These are phyloP conservation scores for Neosalanx taihuensis DNA, from an alignment of 2,797 vertebrate species.

Conservation along the genomic window DNA sequence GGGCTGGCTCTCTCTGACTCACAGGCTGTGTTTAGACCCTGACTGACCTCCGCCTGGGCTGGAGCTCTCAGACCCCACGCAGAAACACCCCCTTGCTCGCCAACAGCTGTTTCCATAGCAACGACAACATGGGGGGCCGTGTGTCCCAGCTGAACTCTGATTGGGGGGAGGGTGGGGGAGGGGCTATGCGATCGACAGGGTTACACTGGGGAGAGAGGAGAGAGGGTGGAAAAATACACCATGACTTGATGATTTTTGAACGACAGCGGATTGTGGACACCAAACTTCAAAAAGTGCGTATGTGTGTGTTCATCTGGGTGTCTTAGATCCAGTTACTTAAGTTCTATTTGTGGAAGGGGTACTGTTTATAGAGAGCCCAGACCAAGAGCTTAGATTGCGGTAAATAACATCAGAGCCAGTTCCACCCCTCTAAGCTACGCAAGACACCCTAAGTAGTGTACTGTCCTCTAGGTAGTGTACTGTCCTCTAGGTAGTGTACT, in stretches of 20 bases:
- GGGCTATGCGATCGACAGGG: constrained; percentile 33
- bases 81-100: constrained; percentile 60
- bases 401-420: not conserved
- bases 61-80: constrained; percentile 32
- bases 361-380: not conserved
- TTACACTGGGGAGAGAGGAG: constrained; percentile 54
- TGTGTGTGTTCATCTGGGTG: not conserved
- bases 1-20: constrained; percentile 48
- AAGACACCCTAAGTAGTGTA: too few species aligned
- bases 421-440: too few species aligned
- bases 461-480: too few species aligned
- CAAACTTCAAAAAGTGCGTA: too few species aligned
- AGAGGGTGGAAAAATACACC: not conserved
- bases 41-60: constrained; percentile 54
- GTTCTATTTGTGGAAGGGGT: not conserved
- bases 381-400: too few species aligned
- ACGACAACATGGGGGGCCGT: constrained; percentile 35
- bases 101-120: constrained; percentile 61
- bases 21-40: constrained; percentile 48
- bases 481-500: too few species aligned
- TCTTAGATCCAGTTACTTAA: not conserved
- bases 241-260: not conserved
- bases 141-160: constrained; percentile 51
- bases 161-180: constrained; percentile 32
- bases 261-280: not conserved